Conservation (phyloP, 2,113 vertebrate species). For the Spheniscus mendiculus region DNA sequence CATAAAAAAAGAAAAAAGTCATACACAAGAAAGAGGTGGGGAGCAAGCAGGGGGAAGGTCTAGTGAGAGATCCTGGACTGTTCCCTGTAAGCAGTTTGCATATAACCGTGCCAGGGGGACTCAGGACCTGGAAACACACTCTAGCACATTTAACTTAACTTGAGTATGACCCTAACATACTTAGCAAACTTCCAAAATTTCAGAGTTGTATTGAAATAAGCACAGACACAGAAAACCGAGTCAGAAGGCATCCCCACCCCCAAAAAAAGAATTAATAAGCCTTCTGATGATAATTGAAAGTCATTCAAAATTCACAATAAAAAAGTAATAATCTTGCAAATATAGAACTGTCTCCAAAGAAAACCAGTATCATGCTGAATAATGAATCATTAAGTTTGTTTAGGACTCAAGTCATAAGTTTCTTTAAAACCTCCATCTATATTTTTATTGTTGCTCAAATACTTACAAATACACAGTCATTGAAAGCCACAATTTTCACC, state of each 20-base stretch:
- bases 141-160: accelerated
- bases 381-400: neutral
- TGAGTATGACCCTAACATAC: neutral
- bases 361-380: neutral
- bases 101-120: neutral
- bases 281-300: neutral
- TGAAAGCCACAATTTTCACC: neutral
- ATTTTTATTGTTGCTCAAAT: neutral
- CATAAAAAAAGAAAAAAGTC: neutral
- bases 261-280: neutral
- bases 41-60: neutral
- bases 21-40: neutral
- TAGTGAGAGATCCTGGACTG: neutral
- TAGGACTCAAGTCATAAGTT: neutral
- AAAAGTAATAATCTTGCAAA: neutral
- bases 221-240: neutral
- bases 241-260: neutral
- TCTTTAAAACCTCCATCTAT: neutral
- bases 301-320: neutral
- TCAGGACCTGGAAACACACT: neutral
- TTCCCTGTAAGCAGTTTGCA: neutral
- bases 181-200: neutral
- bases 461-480: neutral
- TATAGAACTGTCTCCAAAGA: neutral
- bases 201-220: neutral